Base-by-base conservation (phyloP, 2,113 vertebrate species). In the Tinamus guttatus region DNA sequence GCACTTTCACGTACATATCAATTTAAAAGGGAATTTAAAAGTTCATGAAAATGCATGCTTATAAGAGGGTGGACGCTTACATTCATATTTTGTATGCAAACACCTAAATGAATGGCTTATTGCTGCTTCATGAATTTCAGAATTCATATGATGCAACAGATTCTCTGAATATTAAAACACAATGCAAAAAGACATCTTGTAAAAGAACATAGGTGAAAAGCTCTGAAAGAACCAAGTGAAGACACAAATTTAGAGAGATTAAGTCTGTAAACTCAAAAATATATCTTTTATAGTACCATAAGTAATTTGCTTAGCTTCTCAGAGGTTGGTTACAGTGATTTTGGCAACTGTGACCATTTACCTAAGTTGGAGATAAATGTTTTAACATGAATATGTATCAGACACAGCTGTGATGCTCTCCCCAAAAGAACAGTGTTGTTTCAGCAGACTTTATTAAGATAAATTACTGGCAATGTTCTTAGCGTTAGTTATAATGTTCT, bases 51-150 rank as follows among this genome's bases (percentile, higher is more conserved):
- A 95, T 89, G 28, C 16, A 68, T 64, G 30, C 13, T 8, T 36
- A 16, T 45, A 71, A 41, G 7, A 75, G 16, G 18, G 24, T 45
- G 27, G 8, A 30, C 94, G 38, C 38, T 67, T 88, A 54, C 8
- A n/a, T 84, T 62, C 15, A 8, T 74, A 27, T 63, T 86, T 80
- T 81, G 13, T 70, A 86, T 92, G 83, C 69, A 92, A 94, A 89
- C 24, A 28, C 25, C 27, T 43, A n/a, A 36, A 85, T 76, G 5
- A 85, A 85, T 43, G 10, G 6, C 21, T 93, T 96, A 28, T 54
- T 36, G 25, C 34, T 40, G 52, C 41, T 56, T 87, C 78, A 88
- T 68, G 28, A 79, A 76, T 56, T 89, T 68, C 58, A 87, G 47
- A 82, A 76, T 64, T 64, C 64, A 34, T 63, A 24, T 59, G n/a